Evolutionary conservation across 2,888 invertebrate genomes (phyloP).

Genomic region (Sisyra terminalis): DNA sequence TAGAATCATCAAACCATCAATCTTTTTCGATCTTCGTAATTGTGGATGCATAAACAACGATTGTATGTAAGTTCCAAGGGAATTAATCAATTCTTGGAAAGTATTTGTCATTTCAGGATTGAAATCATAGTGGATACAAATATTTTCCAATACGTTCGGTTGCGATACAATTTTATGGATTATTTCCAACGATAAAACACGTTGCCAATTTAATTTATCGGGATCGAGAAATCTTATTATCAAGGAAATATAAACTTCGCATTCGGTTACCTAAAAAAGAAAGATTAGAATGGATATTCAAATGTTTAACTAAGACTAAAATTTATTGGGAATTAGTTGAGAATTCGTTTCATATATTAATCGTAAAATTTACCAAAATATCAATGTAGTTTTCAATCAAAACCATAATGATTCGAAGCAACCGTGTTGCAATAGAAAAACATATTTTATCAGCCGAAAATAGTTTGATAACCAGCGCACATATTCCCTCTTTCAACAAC

Average conservation of each 20-base stretch:
- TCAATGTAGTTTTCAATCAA: constrained; percentile 87
- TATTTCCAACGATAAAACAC: constrained; percentile 88
- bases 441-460: constrained; percentile 97
- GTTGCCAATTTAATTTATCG: constrained; percentile 93
- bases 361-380: constrained; percentile 48
- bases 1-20: constrained; percentile 22
- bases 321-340: too few relatives aligned
- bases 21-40: constrained; percentile 33
- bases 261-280: constrained; percentile 72
- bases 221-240: constrained; percentile 95
- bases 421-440: constrained; percentile 91
- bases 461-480: constrained; percentile 93
- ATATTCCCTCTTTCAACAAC: constrained; percentile 88
- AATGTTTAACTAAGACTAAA: too few relatives aligned
- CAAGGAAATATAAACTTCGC: constrained; percentile 93
- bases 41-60: constrained; percentile 69
- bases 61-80: constrained; percentile 85
- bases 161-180: constrained; percentile 87
- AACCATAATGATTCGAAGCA: constrained; percentile 81
- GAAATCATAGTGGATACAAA: constrained; percentile 92
- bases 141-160: constrained; percentile 71
- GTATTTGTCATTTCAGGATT: constrained; percentile 86
- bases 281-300: too few relatives aligned
- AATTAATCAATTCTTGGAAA: constrained; percentile 88
- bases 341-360: neutral